phyloP scores from a whole-genome alignment of 2,797 vertebrate species.

The Chloroceryle amazona region DNA sequence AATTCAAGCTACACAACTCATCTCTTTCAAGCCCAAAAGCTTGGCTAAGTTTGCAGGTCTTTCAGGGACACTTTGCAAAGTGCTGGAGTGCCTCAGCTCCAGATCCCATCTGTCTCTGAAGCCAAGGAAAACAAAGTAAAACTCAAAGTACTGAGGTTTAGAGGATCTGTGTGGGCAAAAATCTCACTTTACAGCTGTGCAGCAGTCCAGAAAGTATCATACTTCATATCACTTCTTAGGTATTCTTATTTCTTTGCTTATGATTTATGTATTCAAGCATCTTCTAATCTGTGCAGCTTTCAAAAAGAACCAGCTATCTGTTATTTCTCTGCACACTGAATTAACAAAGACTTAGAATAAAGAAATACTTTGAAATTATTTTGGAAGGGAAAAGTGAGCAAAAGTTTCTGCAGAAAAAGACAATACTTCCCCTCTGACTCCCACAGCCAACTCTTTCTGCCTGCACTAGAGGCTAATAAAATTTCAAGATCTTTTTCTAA shows the following conservation, averaged over 20 bases:
- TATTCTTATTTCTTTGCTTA: background rate
- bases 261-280: background rate
- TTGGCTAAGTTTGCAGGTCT: slow-evolving; percentile 45
- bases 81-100: background rate
- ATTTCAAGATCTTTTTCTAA: background rate
- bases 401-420: background rate
- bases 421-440: background rate
- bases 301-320: background rate
- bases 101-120: background rate
- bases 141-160: background rate
- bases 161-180: background rate
- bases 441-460: background rate
- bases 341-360: background rate
- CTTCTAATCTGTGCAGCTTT: background rate
- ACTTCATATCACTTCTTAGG: background rate
- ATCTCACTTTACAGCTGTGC: background rate
- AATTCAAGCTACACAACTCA: background rate
- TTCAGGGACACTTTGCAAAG: slow-evolving; percentile 30
- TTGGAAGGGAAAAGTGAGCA: background rate
- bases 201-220: background rate
- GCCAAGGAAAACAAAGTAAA: slow-evolving; percentile 51
- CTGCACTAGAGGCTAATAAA: background rate
- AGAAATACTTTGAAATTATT: background rate
- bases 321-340: background rate
- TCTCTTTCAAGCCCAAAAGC: slow-evolving; percentile 43